Evolutionary conservation across 1,140 invertebrate genomes (phyloP), one percentile per base, ranked within the genome.

Genomic region (Zaprionus davidi): DNA sequence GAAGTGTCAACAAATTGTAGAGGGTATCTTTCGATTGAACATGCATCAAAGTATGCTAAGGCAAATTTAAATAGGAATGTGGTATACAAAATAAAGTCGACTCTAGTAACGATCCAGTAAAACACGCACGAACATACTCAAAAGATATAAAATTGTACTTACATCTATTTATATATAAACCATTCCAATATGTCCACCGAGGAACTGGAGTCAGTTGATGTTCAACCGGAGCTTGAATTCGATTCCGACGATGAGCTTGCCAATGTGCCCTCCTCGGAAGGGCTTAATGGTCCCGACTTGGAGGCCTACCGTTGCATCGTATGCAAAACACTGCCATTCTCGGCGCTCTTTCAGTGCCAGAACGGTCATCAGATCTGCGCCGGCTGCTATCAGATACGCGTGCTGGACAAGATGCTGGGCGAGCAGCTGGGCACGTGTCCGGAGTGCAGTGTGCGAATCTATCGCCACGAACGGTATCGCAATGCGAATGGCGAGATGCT

Each of bases 301-400:
- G 15, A 41, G 2, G 20, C 12, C 2, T 41, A 26, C 3, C 57
- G 66, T 2, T 82, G 80, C 17, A 28, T 69, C 17, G 17, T 62
- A 0, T 78, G 74, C 49, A 1, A 65, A 0, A 38, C 12, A 2
- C 7, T 72, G 9, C 73, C 78, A 0, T 44, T 60, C 1, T 20
- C 9, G 0, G 1, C 17, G 5, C 5, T 80, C 20, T 64, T 24
- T 12, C 74, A 80, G 58, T 82, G 80, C 49, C 24, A 38, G 1
- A 20, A 38, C 5, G 46, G 34, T 0, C 80, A 82, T 22, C 36
- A 60, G 13, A 53, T 82, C n/a, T 82, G 80, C 17, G 58, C 46
- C 2, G 78, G 78, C 20, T 82, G 80, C 58, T 80, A 71, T 31
- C 73, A 80, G 9, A 71, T 78, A 1, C 78, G 71, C 0, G 53